A percentile compares a stretch with the other conserved stretches of the same genome.
phyloP scores from a whole-genome alignment of 1,140 invertebrate genomes.

The Mizuhopecten yessoensis region DNA sequence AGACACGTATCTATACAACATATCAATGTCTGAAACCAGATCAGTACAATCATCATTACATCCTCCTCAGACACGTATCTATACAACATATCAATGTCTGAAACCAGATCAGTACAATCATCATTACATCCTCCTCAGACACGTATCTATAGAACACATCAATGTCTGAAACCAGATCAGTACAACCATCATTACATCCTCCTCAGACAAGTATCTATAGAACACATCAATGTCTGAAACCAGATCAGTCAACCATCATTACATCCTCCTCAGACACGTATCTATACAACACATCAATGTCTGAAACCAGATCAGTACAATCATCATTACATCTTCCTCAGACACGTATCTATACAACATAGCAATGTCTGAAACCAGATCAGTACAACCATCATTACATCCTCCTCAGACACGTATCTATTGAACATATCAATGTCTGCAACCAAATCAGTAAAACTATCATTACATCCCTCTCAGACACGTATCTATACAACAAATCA shows the following conservation, averaged over 20 bases:
- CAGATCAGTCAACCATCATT: not conserved
- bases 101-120: not conserved
- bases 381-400: not conserved
- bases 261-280: no score
- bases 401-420: no score
- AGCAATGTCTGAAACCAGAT: no score
- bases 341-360: not conserved
- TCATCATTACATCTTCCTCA: constrained; percentile 9
- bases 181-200: constrained; percentile 15
- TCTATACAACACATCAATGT: constrained; percentile 88
- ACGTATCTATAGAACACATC: no score
- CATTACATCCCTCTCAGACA: not conserved
- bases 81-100: not conserved
- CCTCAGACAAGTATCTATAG: not conserved
- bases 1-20: no score
- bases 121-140: no score
- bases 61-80: not conserved
- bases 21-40: constrained; percentile 85
- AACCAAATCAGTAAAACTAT: constrained; percentile 37
- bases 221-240: no score
- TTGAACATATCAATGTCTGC: constrained; percentile 87
- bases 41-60: not conserved
- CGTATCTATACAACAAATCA: not conserved
- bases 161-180: constrained; percentile 82
- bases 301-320: constrained; percentile 69